Conservation (phyloP, 2,113 vertebrate species). For the Takifugu flavidus region DNA sequence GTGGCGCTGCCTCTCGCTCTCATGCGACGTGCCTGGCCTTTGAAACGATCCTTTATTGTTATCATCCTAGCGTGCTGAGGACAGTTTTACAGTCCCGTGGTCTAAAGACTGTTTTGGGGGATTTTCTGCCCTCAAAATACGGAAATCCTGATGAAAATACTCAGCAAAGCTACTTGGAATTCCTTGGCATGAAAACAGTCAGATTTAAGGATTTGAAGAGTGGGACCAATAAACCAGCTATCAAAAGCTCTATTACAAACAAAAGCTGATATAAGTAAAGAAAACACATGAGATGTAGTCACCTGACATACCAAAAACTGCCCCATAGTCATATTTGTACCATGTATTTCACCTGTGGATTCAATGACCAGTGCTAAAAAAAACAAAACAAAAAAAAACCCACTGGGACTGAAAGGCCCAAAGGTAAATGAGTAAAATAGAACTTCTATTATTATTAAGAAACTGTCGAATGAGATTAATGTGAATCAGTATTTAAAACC, state of each 20-base stretch:
- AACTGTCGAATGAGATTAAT: too few relatives aligned
- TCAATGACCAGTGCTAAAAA: background rate
- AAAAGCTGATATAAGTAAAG: background rate
- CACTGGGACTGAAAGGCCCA: too few relatives aligned
- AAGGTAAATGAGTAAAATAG: too few relatives aligned
- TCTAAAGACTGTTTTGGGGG: constrained; percentile 15
- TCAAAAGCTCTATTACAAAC: constrained; percentile 20
- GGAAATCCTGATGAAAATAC: constrained; percentile 52
- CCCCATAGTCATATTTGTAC: background rate
- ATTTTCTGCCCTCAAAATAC: constrained; percentile 44
- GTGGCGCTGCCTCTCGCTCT: background rate
- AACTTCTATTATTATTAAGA: too few relatives aligned
- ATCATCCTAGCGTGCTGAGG: constrained; percentile 8
- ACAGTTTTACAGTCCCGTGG: constrained; percentile 12
- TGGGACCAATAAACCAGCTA: constrained; percentile 24
- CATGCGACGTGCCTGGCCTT: background rate
- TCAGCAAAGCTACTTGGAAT: constrained; percentile 35
- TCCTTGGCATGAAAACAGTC: constrained; percentile 43
- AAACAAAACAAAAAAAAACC: too few relatives aligned
- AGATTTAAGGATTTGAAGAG: constrained; percentile 36
- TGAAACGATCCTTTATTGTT: constrained; percentile 4
- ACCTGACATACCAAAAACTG: background rate
- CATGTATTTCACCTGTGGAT: background rate
- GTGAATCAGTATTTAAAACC: too few relatives aligned
- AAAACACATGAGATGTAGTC: constrained; percentile 1